Evolutionary conservation across 2,113 vertebrate species (phyloP).

Genomic region (Salminus brasiliensis): DNA sequence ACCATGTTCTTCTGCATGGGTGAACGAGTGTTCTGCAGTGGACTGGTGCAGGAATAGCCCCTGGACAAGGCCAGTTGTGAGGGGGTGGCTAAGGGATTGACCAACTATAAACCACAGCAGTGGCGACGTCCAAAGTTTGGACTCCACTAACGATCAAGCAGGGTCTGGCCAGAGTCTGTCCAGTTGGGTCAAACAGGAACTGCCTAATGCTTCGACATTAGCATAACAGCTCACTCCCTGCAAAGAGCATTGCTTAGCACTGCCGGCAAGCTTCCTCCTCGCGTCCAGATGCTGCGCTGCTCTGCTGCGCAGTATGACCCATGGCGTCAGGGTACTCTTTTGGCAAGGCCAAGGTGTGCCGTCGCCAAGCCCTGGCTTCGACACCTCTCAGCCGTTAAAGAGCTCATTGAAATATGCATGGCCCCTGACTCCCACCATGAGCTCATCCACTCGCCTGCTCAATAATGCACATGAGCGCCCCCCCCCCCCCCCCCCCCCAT

Average conservation of each 20-base stretch:
- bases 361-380: conserved; percentile 6
- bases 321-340: background rate
- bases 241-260: background rate
- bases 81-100: too few species aligned
- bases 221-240: background rate
- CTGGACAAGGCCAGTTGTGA: too few species aligned
- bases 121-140: too few species aligned
- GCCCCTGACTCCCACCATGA: conserved; percentile 33
- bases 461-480: conserved; percentile 48
- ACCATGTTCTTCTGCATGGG: too few species aligned
- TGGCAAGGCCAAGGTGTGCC: background rate
- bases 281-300: background rate
- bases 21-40: too few species aligned
- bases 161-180: too few species aligned
- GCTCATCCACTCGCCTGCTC: conserved; percentile 46
- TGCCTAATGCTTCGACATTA: background rate
- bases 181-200: too few species aligned
- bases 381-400: conserved; percentile 41
- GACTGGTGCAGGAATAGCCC: too few species aligned
- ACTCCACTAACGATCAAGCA: too few species aligned
- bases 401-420: conserved; percentile 54
- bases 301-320: background rate
- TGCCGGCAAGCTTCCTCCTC: background rate
- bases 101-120: too few species aligned
- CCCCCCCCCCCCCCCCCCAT: too few species aligned